Conservation (phyloP, 92 coral and sea anemone genomes). For the Anthopleura xanthogrammica region DNA sequence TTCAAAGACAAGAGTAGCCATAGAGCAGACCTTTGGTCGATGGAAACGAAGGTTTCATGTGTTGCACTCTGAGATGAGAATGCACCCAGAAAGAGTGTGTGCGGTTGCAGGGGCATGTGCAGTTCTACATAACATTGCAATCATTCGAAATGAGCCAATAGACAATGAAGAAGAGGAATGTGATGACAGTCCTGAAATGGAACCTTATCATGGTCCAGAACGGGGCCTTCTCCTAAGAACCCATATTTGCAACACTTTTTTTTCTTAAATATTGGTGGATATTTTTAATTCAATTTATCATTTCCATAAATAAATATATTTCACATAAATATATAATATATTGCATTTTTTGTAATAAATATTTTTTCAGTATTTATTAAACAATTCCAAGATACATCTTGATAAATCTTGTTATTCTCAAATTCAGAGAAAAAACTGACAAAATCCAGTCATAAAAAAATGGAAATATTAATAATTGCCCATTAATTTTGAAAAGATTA, state of each 20-base stretch:
- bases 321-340: too few species aligned
- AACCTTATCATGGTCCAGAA: constrained; percentile 48
- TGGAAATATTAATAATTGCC: too few species aligned
- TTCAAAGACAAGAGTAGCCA: constrained; percentile 50
- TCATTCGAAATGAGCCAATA: constrained; percentile 43
- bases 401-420: too few species aligned
- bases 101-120: constrained; percentile 60
- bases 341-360: too few species aligned
- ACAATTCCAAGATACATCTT: too few species aligned
- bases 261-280: constrained; percentile 16
- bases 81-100: constrained; percentile 61
- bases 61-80: constrained; percentile 57
- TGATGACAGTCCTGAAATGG: constrained; percentile 29
- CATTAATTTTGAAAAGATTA: too few species aligned
- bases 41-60: constrained; percentile 40
- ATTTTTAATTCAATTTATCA: background rate
- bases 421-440: too few species aligned
- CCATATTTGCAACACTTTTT: constrained; percentile 42
- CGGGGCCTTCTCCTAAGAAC: constrained; percentile 38
- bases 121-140: constrained; percentile 54
- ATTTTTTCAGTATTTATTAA: too few species aligned
- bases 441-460: too few species aligned
- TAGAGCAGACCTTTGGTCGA: too few species aligned
- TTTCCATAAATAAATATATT: background rate
- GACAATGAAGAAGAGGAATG: constrained; percentile 12